phyloP scores from a whole-genome alignment of 2,797 vertebrate species.

The Enteromius afrohamiltoni region DNA sequence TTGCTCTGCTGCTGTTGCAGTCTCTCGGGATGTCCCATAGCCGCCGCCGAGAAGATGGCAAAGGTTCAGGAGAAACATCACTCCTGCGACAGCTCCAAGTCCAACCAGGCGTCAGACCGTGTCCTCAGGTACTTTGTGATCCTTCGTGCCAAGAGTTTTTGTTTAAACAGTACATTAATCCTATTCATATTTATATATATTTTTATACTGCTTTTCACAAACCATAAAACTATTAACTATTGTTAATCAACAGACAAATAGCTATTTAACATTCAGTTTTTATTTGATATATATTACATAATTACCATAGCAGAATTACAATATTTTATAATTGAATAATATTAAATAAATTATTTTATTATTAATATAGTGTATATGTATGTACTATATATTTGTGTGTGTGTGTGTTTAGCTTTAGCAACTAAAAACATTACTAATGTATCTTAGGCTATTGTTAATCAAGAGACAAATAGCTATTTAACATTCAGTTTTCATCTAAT shows the following conservation, averaged over 20 bases:
- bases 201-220: no score
- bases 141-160: neutral
- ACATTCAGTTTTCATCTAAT: neutral
- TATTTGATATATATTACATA: no score
- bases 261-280: neutral
- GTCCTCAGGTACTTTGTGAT: constrained; percentile 88
- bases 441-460: neutral
- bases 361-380: no score
- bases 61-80: constrained; percentile 98
- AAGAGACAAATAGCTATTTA: neutral
- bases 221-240: no score
- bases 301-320: no score
- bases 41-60: constrained; percentile 95
- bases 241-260: neutral
- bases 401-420: no score
- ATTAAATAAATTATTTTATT: no score
- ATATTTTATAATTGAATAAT: no score
- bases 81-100: constrained; percentile 86
- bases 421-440: neutral
- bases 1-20: constrained; percentile 79
- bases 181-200: neutral
- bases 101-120: constrained; percentile 94
- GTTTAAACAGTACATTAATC: neutral
- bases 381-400: no score
- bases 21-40: constrained; percentile 96